phyloP scores from a whole-genome alignment of 2,888 invertebrate genomes.

The Ryuthela nishihirai region DNA sequence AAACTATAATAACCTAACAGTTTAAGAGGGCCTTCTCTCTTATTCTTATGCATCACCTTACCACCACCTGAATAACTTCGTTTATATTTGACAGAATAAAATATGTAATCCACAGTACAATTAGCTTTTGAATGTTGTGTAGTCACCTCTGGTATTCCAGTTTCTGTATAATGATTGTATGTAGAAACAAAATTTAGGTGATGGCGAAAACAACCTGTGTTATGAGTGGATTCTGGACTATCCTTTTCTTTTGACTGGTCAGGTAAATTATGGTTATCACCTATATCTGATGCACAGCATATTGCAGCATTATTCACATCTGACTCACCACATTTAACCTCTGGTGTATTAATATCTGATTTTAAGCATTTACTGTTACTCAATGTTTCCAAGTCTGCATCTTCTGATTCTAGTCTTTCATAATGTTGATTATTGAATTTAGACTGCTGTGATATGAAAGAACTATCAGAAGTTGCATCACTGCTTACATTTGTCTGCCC shows the following conservation, averaged over 20 bases:
- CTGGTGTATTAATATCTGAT: neutral
- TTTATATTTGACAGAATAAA: slow-evolving; percentile 56
- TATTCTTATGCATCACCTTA: slow-evolving; percentile 6
- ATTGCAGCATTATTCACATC: neutral
- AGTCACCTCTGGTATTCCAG: slow-evolving; percentile 61
- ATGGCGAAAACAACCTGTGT: no score
- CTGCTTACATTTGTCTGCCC: no score
- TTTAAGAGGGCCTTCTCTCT: slow-evolving; percentile 56
- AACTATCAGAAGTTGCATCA: no score
- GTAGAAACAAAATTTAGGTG: slow-evolving; percentile 65
- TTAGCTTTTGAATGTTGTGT: slow-evolving; percentile 67
- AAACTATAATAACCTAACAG: slow-evolving; percentile 63
- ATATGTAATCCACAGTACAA: slow-evolving; percentile 87
- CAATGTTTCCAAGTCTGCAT: no score
- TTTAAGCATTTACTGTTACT: no score
- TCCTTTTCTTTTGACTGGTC: no score
- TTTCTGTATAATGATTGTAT: slow-evolving; percentile 57
- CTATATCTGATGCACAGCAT: no score
- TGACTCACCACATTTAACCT: neutral
- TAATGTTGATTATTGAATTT: no score
- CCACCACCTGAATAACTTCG: neutral
- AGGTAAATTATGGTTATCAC: no score
- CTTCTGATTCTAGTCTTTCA: no score
- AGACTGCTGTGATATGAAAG: no score
- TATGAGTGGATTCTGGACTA: no score